Evolutionary conservation across 2,888 invertebrate species (phyloP), one percentile per base, ranked within the genome.

Genomic region (Stomorhina lunata): DNA sequence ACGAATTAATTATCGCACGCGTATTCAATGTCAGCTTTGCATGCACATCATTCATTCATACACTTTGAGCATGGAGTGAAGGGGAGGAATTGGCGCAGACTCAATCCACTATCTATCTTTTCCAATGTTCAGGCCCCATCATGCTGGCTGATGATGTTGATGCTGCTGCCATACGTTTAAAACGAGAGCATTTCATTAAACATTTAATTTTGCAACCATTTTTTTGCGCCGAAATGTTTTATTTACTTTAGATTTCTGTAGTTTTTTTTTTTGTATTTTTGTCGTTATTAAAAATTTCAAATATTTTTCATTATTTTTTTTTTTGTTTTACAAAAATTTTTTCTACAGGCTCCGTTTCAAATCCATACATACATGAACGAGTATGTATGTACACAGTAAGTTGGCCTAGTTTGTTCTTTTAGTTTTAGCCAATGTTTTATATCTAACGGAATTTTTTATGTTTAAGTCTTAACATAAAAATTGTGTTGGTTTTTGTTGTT

Each of bases 21-120:
- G 85, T 85, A 84, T 86, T 85, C 85, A 84, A 83, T 86, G 85
- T 86, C 86, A 84, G 84, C 84, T 84, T 84, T 81, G 83, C 86
- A 86, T 85, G 86, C 86, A 87, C 87, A 87, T 88, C 88, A 86
- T 86, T 87, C 86, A 84, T 84, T 85, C 86, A 15, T n/a, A n/a
- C n/a, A n/a, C n/a, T n/a, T n/a, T n/a, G n/a, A n/a, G n/a, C n/a
- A n/a, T n/a, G n/a, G n/a, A n/a, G n/a, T 20, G 4, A 85, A 17
- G 57, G 45, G 17, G 29, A 53, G 27, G 48, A 37, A 15, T n/a
- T n/a, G n/a, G n/a, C 15, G 50, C 43, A 15, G 4, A 22, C 9
- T 27, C 37, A 68, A 72, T 29, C 32, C n/a, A n/a, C n/a, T n/a
- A n/a, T 55, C 50, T 65, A 29, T 55, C 40, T 57, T 32, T 29